Percentiles rank a stretch among this genome's conserved stretches.
phyloP scores from a whole-genome alignment of 2,113 vertebrate genomes.

The Rhadina sibilatrix region DNA sequence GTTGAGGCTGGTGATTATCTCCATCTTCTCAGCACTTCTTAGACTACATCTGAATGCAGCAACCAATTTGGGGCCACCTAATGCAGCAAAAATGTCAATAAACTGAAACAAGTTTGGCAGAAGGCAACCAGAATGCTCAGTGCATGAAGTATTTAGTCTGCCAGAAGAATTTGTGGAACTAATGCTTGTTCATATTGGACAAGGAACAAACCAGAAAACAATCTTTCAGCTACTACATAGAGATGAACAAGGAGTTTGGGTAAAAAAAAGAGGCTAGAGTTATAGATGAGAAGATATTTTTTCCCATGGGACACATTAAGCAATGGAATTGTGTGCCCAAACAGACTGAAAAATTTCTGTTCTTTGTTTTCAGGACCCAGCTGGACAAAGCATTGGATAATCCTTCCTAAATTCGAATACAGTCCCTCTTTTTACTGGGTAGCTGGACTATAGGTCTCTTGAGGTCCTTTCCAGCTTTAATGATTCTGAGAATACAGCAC shows the following conservation, averaged over 20 bases:
- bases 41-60: neutral
- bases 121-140: neutral
- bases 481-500: neutral
- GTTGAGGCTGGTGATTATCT: neutral
- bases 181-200: neutral
- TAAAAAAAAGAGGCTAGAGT: neutral
- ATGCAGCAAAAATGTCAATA: neutral
- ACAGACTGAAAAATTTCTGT: neutral
- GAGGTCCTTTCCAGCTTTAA: neutral
- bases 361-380: neutral
- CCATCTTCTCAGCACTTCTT: neutral
- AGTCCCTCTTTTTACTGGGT: neutral
- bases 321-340: rapidly evolving
- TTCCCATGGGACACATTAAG: neutral
- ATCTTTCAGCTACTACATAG: neutral
- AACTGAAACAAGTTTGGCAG: neutral
- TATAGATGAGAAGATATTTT: neutral
- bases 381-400: neutral
- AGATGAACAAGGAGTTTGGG: neutral
- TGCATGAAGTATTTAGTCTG: neutral
- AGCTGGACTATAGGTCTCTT: neutral
- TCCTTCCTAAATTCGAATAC: neutral
- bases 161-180: neutral
- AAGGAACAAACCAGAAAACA: neutral
- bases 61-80: neutral